These are phyloP conservation scores for Atta texana DNA, from an alignment of 1,140 invertebrate genomes.

Conservation along the genomic window DNA sequence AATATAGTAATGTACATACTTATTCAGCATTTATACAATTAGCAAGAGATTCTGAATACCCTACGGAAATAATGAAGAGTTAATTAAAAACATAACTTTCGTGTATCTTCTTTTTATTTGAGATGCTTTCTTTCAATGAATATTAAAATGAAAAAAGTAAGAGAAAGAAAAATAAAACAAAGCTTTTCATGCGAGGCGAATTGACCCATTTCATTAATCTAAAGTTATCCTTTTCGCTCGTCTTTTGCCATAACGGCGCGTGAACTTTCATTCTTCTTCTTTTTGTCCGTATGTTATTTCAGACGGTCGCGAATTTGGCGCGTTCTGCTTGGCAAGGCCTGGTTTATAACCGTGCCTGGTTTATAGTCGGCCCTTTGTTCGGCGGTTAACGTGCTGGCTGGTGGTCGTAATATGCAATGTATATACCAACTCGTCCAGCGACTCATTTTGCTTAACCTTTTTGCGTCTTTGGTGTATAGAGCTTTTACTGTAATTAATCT, in stretches of 20 bases:
- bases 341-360: slow-evolving; percentile 58
- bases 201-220: not conserved
- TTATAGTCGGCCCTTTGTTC: slow-evolving; percentile 71
- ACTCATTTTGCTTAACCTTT: slow-evolving; percentile 32
- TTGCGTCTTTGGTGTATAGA: not conserved
- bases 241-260: not conserved
- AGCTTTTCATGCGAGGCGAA: not conserved
- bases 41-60: no score
- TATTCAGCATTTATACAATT: no score
- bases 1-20: no score
- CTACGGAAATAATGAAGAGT: no score
- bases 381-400: slow-evolving; percentile 54
- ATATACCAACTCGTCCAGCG: slow-evolving; percentile 12
- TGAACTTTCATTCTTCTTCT: slow-evolving; percentile 15
- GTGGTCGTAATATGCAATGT: slow-evolving; percentile 52
- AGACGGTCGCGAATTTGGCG: slow-evolving; percentile 62
- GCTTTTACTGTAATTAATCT: slow-evolving; percentile 33
- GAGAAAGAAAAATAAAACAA: not conserved
- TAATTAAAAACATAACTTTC: no score
- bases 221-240: not conserved
- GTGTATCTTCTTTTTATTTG: not conserved
- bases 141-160: not conserved
- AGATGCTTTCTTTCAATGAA: not conserved
- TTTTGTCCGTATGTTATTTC: slow-evolving; percentile 42
- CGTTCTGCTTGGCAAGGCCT: slow-evolving; percentile 56